Percentiles rank a stretch among this genome's conserved stretches.
Evolutionary conservation across 1,140 invertebrate genomes (phyloP).

Genomic region (Sminthurides bifidus): DNA sequence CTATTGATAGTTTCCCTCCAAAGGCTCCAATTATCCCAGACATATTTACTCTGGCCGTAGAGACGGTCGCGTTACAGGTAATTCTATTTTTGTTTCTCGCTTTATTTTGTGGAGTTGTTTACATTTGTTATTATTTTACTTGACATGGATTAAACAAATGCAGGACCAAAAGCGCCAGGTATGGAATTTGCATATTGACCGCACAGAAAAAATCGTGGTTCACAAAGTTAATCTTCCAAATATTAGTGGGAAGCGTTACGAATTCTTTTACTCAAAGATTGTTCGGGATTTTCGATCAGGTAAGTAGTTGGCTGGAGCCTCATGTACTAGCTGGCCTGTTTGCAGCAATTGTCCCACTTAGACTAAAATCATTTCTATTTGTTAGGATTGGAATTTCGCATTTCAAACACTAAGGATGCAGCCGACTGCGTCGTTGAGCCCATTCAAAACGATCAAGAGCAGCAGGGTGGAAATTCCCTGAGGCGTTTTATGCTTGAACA

Average conservation of each 20-base stretch:
- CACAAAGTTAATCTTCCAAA: conserved; percentile 30
- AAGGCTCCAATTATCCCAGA: conserved; percentile 31
- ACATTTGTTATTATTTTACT: background rate
- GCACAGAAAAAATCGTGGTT: conserved; percentile 31
- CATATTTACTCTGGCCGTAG: conserved; percentile 29
- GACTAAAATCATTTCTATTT: background rate
- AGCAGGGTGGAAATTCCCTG: conserved; percentile 20
- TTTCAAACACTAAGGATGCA: conserved; percentile 26
- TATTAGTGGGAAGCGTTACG: conserved; percentile 23
- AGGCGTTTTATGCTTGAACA: conserved; percentile 30
- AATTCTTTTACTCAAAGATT: conserved; percentile 31
- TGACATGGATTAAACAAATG: background rate
- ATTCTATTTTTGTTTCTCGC: background rate
- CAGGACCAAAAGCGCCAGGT: conserved; percentile 30
- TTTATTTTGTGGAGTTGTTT: background rate
- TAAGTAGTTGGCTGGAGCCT: background rate
- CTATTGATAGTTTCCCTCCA: conserved; percentile 27
- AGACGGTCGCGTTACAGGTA: conserved; percentile 31
- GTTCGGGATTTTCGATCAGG: conserved; percentile 31
- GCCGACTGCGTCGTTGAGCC: conserved; percentile 30
- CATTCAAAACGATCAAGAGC: conserved; percentile 27
- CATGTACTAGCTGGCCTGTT: background rate
- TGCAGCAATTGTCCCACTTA: background rate
- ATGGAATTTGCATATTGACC: conserved; percentile 30
- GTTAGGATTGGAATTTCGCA: conserved; percentile 29